Evolutionary conservation across 2,888 invertebrate genomes (phyloP), one percentile per base, ranked within the genome.

Genomic region (Anoncus sp.): DNA sequence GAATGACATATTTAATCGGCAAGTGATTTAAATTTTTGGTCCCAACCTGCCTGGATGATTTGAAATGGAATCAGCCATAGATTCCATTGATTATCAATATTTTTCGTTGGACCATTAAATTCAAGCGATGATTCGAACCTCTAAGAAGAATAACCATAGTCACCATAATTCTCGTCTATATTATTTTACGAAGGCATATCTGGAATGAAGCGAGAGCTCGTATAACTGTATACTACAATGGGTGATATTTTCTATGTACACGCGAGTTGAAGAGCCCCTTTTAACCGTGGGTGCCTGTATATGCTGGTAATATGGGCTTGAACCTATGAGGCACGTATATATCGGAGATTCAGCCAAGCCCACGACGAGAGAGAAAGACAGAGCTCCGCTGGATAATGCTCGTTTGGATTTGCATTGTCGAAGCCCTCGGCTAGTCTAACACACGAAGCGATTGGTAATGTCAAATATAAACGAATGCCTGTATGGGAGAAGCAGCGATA

Each of bases 151-250:
- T 35, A 20, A 35, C 14, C 10, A 35, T 16, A 16, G 47, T 12
- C 38, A 10, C 18, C 27, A 60, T 45, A 45, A 62, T 35, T 63
- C 47, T 47, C 20, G 18, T 10, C 45, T 62, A n/a, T 35, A 63
- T 63, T 63, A 63, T 63, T 63, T 63, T 35, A 35, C 63, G 20
- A 49, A 47, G 45, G 63, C 31, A 49, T 24, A 60, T 70, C 69
- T 43, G 16, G 69, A 49, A 49, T 47, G 62, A 14, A 57, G 51
- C n/a, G 49, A 22, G 31, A n/a, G 3, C 18, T 22, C 24, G 59
- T n/a, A 66, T 74, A 74, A 74, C 70, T 60, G 70, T 70, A 70
- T 35, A 69, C 47, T 59, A 7, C n/a, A n/a, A n/a, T n/a, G 35
- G 49, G 66, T 43, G 22, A 16, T 43, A 31, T 57, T 18, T 1